These are phyloP conservation scores for Platysteira castanea DNA, from an alignment of 2,113 vertebrate genomes.

Conservation along the genomic window DNA sequence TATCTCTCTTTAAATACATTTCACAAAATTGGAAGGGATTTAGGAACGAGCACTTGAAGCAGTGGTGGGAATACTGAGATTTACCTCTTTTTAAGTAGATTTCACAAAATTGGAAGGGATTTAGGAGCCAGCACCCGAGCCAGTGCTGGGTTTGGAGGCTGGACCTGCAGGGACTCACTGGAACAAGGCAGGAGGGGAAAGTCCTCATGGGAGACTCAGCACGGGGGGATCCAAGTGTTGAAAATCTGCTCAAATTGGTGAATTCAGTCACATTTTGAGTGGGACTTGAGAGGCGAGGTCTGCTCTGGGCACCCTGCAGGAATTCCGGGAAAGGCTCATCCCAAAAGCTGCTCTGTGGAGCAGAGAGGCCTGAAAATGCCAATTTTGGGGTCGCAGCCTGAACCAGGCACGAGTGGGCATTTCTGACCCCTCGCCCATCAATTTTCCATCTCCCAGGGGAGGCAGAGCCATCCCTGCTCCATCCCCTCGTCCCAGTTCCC, in stretches of 20 bases:
- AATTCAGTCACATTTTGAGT: fast-evolving
- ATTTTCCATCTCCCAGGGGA: not conserved
- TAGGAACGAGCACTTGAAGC: not conserved
- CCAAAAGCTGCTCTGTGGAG: not conserved
- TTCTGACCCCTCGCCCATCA: not conserved
- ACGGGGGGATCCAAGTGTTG: fast-evolving
- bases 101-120: not conserved
- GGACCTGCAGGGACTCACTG: not conserved
- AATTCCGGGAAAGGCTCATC: not conserved
- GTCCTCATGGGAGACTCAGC: not conserved
- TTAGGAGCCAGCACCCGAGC: not conserved
- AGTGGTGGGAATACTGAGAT: not conserved
- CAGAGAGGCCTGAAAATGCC: not conserved
- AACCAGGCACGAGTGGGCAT: fast-evolving
- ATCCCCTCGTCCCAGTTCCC: fast-evolving
- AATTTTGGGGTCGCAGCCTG: fast-evolving
- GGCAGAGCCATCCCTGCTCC: not conserved
- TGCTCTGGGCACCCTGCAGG: fast-evolving
- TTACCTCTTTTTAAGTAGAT: too few species aligned
- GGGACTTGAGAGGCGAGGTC: not conserved
- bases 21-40: not conserved
- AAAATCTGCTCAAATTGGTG: not conserved
- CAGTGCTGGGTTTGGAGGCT: not conserved
- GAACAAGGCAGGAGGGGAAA: not conserved
- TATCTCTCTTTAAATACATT: not conserved